Conservation (phyloP, 2,888 invertebrate genomes). For the Orgyia antiqua region DNA sequence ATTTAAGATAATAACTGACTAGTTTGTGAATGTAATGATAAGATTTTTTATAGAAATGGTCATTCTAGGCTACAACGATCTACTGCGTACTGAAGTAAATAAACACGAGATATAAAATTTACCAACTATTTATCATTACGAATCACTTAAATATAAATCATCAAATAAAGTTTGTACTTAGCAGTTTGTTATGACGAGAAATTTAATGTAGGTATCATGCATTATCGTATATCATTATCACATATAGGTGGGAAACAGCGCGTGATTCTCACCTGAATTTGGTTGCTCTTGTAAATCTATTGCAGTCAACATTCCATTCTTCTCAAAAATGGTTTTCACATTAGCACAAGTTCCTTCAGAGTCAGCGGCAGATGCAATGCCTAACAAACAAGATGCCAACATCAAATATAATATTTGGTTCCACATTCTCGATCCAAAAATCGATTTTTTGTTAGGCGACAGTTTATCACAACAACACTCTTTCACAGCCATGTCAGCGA, state of each 20-base stretch:
- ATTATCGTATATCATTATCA: conserved; percentile 52
- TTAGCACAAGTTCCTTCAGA: conserved; percentile 67
- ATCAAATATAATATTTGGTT: conserved; percentile 68
- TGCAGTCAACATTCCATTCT: conserved; percentile 68
- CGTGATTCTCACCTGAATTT: conserved; percentile 71
- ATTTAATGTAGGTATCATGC: conserved; percentile 29
- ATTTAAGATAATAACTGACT: too few relatives aligned
- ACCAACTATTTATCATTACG: not conserved
- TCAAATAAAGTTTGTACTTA: not conserved
- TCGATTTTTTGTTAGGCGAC: conserved; percentile 74
- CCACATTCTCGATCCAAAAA: conserved; percentile 69
- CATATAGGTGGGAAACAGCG: conserved; percentile 38
- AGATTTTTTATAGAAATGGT: too few relatives aligned
- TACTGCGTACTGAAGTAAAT: too few relatives aligned
- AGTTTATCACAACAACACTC: conserved; percentile 71
- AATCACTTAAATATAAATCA: not conserved
- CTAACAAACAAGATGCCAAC: conserved; percentile 56
- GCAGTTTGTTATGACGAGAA: conserved; percentile 11
- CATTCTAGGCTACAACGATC: too few relatives aligned
- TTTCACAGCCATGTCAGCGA: conserved; percentile 67
- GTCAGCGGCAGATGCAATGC: conserved; percentile 50
- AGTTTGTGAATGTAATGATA: too few relatives aligned
- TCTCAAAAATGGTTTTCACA: conserved; percentile 70
- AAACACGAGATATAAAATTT: not conserved
- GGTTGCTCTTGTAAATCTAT: conserved; percentile 70